Percentiles rank a stretch among this genome's conserved stretches.
Conservation (phyloP, 2,797 vertebrate species). For the Sebastes alutus region DNA sequence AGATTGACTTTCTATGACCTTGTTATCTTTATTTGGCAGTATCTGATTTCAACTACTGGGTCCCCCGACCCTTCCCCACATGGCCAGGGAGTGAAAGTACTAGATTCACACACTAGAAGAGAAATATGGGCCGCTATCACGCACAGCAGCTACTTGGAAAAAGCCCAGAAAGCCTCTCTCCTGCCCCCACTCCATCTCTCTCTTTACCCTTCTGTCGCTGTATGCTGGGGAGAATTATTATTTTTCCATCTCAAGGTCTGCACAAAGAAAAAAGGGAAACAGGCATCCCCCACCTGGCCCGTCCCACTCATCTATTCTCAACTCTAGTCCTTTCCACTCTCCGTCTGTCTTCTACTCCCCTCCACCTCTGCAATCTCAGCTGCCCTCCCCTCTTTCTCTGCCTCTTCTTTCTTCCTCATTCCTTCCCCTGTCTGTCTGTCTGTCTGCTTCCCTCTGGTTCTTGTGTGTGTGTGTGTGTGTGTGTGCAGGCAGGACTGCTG, state of each 20-base stretch:
- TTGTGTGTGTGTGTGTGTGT: conserved; percentile 4
- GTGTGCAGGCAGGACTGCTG: conserved; percentile 25
- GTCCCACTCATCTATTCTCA: conserved; percentile 32
- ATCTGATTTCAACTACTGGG: conserved; percentile 49
- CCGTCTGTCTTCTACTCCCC: conserved; percentile 25
- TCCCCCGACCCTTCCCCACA: conserved; percentile 13
- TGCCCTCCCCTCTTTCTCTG: neutral
- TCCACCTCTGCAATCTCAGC: conserved; percentile 4
- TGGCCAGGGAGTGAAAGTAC: conserved; percentile 23
- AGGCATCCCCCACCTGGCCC: conserved; percentile 14
- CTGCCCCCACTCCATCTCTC: conserved; percentile 7
- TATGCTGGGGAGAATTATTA: conserved; percentile 63
- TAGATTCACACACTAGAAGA: conserved; percentile 38
- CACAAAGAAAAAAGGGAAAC: conserved; percentile 1
- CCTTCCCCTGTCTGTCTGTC: conserved; percentile 10
- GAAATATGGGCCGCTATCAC: conserved; percentile 52
- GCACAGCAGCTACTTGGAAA: conserved; percentile 47
- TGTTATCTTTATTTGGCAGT: conserved; percentile 69
- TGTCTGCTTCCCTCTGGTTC: conserved; percentile 14
- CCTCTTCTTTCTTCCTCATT: conserved; percentile 17
- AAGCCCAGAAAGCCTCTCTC: conserved; percentile 52
- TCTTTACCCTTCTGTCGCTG: conserved; percentile 18
- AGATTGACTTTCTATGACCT: conserved; percentile 57
- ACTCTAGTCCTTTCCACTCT: conserved; percentile 9
- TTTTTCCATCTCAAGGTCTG: conserved; percentile 65